Percentiles rank a stretch among this genome's conserved stretches.
These are phyloP conservation scores for Odontothrips loti DNA, from an alignment of 2,888 invertebrate genomes.

Conservation along the genomic window DNA sequence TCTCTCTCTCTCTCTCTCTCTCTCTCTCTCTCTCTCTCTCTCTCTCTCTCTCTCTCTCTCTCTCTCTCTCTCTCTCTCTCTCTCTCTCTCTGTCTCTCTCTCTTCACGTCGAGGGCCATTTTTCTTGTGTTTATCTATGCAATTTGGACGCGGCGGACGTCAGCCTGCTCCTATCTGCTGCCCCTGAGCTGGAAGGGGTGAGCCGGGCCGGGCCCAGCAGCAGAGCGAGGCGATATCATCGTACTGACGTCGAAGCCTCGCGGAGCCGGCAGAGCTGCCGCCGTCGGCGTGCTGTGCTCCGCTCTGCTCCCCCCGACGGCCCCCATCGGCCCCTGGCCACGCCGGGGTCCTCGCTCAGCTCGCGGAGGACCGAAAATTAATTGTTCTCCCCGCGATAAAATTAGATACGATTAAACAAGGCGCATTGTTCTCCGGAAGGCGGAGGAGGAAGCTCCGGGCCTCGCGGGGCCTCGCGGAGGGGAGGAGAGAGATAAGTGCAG, in stretches of 20 bases:
- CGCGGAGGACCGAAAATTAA: background rate
- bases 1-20: background rate
- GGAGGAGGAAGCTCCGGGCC: background rate
- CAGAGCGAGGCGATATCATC: too few relatives aligned
- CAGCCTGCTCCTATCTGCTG: too few relatives aligned
- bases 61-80: background rate
- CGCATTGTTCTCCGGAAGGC: background rate
- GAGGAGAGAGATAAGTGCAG: background rate
- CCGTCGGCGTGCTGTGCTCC: too few relatives aligned
- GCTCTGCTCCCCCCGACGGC: too few relatives aligned
- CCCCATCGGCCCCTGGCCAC: too few relatives aligned
- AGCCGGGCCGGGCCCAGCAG: too few relatives aligned
- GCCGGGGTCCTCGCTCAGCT: background rate
- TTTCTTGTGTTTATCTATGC: too few relatives aligned
- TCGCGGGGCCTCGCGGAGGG: background rate
- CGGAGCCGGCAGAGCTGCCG: too few relatives aligned
- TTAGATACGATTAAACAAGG: conserved; percentile 6
- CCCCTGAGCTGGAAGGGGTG: too few relatives aligned
- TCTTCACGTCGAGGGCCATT: too few relatives aligned
- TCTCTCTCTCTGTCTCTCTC: background rate
- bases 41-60: background rate
- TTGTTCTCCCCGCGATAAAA: background rate
- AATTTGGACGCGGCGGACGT: too few relatives aligned
- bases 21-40: background rate
- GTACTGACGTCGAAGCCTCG: too few relatives aligned